These are phyloP conservation scores for Labeo calbasu DNA, from an alignment of 2,797 vertebrate species.

Conservation along the genomic window DNA sequence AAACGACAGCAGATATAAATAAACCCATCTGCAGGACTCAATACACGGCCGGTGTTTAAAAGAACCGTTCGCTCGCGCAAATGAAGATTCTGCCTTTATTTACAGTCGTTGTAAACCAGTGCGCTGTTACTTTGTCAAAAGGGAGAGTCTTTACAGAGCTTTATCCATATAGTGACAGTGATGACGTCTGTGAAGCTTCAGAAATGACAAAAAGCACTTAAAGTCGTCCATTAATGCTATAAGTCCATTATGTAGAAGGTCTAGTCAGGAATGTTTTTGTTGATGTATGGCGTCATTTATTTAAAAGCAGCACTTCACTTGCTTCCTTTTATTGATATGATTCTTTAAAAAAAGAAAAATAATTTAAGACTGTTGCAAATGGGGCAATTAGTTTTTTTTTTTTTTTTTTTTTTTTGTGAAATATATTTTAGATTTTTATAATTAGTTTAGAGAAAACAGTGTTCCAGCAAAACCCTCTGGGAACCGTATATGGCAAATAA, in stretches of 20 bases:
- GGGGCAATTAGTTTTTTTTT: constrained; percentile 2
- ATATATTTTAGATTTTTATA: background rate
- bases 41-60: background rate
- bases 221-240: constrained; percentile 18
- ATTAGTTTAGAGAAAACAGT: background rate
- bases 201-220: constrained; percentile 39
- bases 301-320: constrained; percentile 6
- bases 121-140: background rate
- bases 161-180: background rate
- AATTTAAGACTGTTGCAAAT: constrained; percentile 24
- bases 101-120: background rate
- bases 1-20: constrained; percentile 14
- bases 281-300: constrained; percentile 22
- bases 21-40: background rate
- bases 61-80: background rate
- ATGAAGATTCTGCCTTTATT: background rate
- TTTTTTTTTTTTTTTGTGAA: background rate
- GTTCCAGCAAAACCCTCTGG: background rate
- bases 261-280: constrained; percentile 22
- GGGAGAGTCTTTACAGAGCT: background rate
- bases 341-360: constrained; percentile 7
- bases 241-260: constrained; percentile 8
- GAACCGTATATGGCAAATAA: background rate
- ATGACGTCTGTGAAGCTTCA: constrained; percentile 1
- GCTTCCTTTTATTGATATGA: constrained; percentile 17